Evolutionary conservation across 2,888 invertebrate genomes (phyloP).

Genomic region (Andrena chrysosceles): DNA sequence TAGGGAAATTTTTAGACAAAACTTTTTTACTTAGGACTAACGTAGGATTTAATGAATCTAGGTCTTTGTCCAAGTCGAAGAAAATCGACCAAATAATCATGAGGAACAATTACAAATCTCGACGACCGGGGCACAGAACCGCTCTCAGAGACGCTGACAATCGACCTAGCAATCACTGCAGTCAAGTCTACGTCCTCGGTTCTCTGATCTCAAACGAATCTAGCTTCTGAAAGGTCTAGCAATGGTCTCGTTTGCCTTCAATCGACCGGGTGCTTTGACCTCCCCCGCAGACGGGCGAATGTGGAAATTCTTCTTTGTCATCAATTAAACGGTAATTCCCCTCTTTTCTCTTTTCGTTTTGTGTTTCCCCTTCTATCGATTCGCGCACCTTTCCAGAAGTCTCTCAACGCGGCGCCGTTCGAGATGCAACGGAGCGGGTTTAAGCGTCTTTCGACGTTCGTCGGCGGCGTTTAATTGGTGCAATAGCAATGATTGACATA

Average conservation of each 20-base stretch:
- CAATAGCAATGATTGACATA: background rate
- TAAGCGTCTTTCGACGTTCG: conserved; percentile 1
- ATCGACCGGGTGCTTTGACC: conserved; percentile 64
- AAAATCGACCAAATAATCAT: conserved; percentile 17
- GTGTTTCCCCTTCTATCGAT: conserved; percentile 9
- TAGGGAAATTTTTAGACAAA: background rate
- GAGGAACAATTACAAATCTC: conserved; percentile 35
- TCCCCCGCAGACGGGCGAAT: conserved; percentile 50
- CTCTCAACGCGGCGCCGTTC: background rate
- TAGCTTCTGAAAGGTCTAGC: conserved; percentile 48
- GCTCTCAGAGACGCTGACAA: conserved; percentile 59
- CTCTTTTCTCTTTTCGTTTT: conserved; percentile 32
- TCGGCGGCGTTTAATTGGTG: conserved; percentile 27
- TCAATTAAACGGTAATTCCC: conserved; percentile 72
- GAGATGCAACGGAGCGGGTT: background rate
- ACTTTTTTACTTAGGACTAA: background rate
- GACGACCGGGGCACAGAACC: background rate
- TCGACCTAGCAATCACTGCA: conserved; percentile 67
- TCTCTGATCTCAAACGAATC: conserved; percentile 63
- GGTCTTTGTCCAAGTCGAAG: background rate
- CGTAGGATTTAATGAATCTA: conserved; percentile 17
- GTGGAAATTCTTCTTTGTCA: conserved; percentile 71
- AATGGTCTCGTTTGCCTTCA: conserved; percentile 65
- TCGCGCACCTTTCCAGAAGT: background rate
- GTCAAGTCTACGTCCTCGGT: conserved; percentile 28